These are phyloP conservation scores for Syndactyla subalaris DNA, from an alignment of 2,797 vertebrate genomes.

Conservation along the genomic window DNA sequence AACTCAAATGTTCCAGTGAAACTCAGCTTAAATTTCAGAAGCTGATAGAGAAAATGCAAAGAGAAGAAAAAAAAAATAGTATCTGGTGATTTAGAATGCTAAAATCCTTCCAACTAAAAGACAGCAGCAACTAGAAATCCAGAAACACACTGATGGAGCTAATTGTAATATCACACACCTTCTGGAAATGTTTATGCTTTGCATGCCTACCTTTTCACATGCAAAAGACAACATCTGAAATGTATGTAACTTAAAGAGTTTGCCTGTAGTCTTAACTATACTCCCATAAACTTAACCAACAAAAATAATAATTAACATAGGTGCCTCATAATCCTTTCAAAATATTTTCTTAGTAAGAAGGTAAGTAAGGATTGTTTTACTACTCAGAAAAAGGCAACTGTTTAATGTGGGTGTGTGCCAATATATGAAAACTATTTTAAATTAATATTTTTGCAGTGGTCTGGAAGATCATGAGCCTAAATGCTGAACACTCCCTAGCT, in stretches of 20 bases:
- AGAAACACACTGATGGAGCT: not conserved
- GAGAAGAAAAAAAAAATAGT: not conserved
- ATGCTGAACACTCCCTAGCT: not conserved
- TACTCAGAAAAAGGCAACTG: not conserved
- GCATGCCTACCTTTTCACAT: not conserved
- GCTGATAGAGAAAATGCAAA: not conserved
- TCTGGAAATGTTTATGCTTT: not conserved
- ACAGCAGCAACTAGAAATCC: not conserved
- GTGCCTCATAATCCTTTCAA: conserved; percentile 5
- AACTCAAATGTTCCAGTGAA: not conserved
- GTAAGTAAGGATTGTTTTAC: conserved; percentile 23
- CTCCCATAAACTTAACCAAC: conserved; percentile 29
- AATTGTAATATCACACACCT: not conserved
- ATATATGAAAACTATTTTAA: conserved; percentile 24
- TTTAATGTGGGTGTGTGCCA: not conserved
- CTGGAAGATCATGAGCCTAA: not conserved
- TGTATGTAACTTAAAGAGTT: not conserved
- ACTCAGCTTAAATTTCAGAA: not conserved
- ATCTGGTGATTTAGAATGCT: not conserved
- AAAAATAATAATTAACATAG: conserved; percentile 46
- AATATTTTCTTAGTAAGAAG: conserved; percentile 41
- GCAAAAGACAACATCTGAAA: conserved; percentile 7
- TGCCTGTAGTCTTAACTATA: not conserved
- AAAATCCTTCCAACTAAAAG: not conserved
- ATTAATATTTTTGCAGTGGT: not conserved